phyloP scores from a whole-genome alignment of 92 coral and sea anemone genomes.

The Muricea muricata region DNA sequence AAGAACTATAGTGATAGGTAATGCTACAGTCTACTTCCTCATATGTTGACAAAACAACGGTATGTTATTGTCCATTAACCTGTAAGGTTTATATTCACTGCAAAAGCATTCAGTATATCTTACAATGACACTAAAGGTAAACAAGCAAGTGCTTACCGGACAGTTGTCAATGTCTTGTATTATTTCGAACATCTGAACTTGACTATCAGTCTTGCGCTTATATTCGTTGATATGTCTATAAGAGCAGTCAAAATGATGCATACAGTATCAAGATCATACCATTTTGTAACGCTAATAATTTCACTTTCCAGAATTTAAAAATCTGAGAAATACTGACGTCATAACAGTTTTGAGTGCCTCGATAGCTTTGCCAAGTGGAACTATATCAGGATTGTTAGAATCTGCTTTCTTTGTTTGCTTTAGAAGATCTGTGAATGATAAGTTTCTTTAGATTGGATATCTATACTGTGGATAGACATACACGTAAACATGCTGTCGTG shows the following conservation, averaged over 20 bases:
- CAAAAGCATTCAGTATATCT: too few species aligned
- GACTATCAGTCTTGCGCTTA: slow-evolving; percentile 98
- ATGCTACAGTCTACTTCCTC: too few species aligned
- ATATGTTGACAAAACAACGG: too few species aligned
- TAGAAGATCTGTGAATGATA: slow-evolving; percentile 75
- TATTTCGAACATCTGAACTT: slow-evolving; percentile 98
- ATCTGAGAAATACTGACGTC: slow-evolving; percentile 70
- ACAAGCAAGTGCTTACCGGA: slow-evolving; percentile 71
- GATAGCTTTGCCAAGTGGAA: slow-evolving; percentile 84
- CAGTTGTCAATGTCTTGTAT: slow-evolving; percentile 97
- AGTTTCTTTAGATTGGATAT: not conserved
- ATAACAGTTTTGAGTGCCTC: slow-evolving; percentile 90
- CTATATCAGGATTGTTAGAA: slow-evolving; percentile 77
- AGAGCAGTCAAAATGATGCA: not conserved
- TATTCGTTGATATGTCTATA: slow-evolving; percentile 93
- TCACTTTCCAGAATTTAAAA: too few species aligned
- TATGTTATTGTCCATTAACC: too few species aligned
- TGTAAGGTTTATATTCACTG: not conserved
- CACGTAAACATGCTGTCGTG: not conserved
- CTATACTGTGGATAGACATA: not conserved
- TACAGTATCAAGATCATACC: not conserved
- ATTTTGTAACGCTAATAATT: not conserved
- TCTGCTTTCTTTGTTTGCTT: slow-evolving; percentile 88
- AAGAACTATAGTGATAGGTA: too few species aligned
- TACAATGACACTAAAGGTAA: too few species aligned